A percentile compares a stretch with the other conserved stretches of the same genome.
Conservation (phyloP, 1,140 invertebrate genomes). For the Brachionus asplanchnoidis region DNA sequence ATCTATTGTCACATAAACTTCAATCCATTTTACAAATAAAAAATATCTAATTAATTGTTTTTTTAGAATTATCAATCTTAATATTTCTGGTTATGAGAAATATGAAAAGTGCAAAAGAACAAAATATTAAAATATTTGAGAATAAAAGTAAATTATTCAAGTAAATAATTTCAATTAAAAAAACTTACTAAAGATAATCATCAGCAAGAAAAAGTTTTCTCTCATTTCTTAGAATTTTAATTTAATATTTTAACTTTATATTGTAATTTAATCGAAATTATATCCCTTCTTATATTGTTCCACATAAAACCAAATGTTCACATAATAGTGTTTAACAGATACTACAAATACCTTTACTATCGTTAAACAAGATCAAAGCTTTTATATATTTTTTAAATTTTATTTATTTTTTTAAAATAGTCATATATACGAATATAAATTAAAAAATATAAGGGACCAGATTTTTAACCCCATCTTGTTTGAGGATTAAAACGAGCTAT, state of each 20-base stretch:
- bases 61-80: no score
- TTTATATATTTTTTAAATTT: neutral
- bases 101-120: no score
- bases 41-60: no score
- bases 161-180: no score
- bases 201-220: neutral
- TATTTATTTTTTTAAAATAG: neutral
- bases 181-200: neutral
- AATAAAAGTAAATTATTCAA: no score
- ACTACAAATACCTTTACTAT: neutral
- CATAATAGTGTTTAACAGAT: neutral
- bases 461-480: slow-evolving; percentile 27
- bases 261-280: neutral
- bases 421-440: neutral
- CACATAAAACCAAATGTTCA: neutral
- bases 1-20: no score
- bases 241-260: neutral
- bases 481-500: slow-evolving; percentile 14
- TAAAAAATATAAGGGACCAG: neutral
- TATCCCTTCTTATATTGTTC: neutral
- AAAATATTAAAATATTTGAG: no score
- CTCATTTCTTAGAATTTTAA: neutral
- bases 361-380: neutral
- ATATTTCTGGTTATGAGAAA: no score
- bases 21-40: no score